These are phyloP conservation scores for Chirona hameri DNA, from an alignment of 2,888 invertebrate species.

Conservation along the genomic window DNA sequence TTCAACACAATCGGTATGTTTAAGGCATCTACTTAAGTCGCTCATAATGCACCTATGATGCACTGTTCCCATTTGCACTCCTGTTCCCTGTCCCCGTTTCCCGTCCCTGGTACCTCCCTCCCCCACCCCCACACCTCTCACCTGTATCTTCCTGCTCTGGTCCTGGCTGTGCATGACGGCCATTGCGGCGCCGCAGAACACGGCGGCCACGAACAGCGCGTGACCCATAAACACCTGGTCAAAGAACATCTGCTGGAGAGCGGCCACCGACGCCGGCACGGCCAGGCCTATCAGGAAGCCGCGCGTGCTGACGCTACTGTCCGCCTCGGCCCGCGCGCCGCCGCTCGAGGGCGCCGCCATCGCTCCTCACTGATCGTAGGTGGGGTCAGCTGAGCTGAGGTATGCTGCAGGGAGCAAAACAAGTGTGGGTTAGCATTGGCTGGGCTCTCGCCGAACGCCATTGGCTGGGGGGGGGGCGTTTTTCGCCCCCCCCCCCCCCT, in stretches of 20 bases:
- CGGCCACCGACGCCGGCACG: not conserved
- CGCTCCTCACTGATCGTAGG: no score
- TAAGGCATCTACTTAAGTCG: no score
- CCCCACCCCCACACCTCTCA: not conserved
- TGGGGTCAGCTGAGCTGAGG: no score
- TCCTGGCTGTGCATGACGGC: not conserved
- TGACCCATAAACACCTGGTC: constrained; percentile 12
- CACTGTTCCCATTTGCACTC: no score
- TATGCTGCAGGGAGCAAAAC: no score
- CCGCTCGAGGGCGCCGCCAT: no score
- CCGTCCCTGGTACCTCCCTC: not conserved
- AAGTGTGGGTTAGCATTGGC: no score
- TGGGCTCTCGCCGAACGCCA: no score
- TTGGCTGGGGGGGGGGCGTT: no score
- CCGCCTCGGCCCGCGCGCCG: not conserved
- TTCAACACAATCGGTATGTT: no score
- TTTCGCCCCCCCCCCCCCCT: no score
- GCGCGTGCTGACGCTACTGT: constrained; percentile 1
- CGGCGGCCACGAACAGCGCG: constrained; percentile 1
- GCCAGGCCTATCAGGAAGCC: not conserved
- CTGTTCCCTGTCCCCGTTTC: not conserved
- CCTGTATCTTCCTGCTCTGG: not conserved
- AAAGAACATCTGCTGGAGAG: constrained; percentile 13
- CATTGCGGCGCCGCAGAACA: constrained; percentile 1
- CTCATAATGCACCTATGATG: no score